A percentile compares a stretch with the other conserved stretches of the same genome.
These are phyloP conservation scores for Salvelinus fontinalis DNA, from an alignment of 2,113 vertebrate genomes.

Conservation along the genomic window DNA sequence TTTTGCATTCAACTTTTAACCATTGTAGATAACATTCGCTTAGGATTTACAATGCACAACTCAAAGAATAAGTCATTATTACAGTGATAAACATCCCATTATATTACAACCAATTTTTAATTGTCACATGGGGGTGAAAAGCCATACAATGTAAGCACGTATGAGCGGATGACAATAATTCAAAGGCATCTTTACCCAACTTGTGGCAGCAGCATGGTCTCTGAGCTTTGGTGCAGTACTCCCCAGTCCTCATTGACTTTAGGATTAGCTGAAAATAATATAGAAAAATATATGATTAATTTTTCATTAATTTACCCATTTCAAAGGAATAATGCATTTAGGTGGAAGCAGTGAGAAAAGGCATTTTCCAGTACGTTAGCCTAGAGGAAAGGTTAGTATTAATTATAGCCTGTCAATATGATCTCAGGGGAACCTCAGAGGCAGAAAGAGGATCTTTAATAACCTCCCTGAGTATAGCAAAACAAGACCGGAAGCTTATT, in stretches of 20 bases:
- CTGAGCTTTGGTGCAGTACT: conserved; percentile 76
- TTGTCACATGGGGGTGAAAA: conserved; percentile 46
- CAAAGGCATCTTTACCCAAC: conserved; percentile 67
- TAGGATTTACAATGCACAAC: conserved; percentile 48
- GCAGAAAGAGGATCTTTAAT: conserved; percentile 80
- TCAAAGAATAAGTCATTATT: conserved; percentile 35
- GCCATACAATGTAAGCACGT: conserved; percentile 49
- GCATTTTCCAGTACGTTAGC: conserved; percentile 80
- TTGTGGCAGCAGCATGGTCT: conserved; percentile 75
- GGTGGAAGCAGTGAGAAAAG: conserved; percentile 80
- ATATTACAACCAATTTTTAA: conserved; percentile 47
- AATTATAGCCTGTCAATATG: conserved; percentile 89
- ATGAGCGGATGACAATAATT: conserved; percentile 3
- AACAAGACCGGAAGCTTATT: conserved; percentile 86
- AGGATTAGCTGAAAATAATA: conserved; percentile 89
- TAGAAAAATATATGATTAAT: conserved; percentile 81
- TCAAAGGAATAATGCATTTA: conserved; percentile 80
- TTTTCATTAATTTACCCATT: conserved; percentile 34
- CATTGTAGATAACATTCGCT: conserved; percentile 29
- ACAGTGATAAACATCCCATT: conserved; percentile 37
- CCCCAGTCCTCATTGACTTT: conserved; percentile 84
- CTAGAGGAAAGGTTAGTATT: conserved; percentile 88
- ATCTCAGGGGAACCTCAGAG: conserved; percentile 82
- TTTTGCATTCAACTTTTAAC: conserved; percentile 36
- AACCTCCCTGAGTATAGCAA: conserved; percentile 86